phyloP scores from a whole-genome alignment of 2,113 vertebrate genomes.

The Nycticryphes semicollaris region DNA sequence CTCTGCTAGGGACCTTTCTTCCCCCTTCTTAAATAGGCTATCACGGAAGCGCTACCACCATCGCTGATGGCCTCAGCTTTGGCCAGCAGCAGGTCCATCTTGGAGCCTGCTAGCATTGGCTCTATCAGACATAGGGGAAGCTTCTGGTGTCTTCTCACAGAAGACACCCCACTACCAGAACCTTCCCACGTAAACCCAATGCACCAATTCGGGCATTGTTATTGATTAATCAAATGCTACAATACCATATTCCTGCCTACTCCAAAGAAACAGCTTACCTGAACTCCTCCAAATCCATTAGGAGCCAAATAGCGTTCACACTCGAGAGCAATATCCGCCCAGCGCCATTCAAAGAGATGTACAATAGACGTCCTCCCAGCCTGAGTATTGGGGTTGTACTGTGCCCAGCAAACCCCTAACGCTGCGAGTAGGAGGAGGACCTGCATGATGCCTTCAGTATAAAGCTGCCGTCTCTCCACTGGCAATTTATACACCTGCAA shows the following conservation, averaged over 20 bases:
- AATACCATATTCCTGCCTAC: not conserved
- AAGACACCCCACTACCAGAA: not conserved
- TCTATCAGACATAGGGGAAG: not conserved
- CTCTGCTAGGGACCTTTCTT: not conserved
- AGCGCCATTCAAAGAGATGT: conserved; percentile 94
- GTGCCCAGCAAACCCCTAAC: conserved; percentile 74
- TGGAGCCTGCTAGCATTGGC: not conserved
- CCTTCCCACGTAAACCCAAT: not conserved
- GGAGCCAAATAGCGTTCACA: conserved; percentile 89
- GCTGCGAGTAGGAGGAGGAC: conserved; percentile 72
- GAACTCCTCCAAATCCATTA: conserved; percentile 89
- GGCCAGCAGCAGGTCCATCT: not conserved
- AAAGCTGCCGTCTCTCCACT: not conserved
- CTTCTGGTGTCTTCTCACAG: not conserved
- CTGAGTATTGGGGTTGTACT: conserved; percentile 74
- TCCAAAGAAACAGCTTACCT: conserved; percentile 74
- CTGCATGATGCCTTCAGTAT: conserved; percentile 75
- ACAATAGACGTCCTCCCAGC: conserved; percentile 81
- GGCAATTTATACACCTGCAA: conserved; percentile 58
- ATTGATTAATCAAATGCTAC: not conserved
- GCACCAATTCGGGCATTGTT: not conserved
- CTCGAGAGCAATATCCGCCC: conserved; percentile 88
- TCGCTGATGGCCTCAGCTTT: not conserved
- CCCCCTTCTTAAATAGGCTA: not conserved
- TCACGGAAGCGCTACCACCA: not conserved